phyloP scores from a whole-genome alignment of 2,113 vertebrate genomes.

The Pterocles orientalis region DNA sequence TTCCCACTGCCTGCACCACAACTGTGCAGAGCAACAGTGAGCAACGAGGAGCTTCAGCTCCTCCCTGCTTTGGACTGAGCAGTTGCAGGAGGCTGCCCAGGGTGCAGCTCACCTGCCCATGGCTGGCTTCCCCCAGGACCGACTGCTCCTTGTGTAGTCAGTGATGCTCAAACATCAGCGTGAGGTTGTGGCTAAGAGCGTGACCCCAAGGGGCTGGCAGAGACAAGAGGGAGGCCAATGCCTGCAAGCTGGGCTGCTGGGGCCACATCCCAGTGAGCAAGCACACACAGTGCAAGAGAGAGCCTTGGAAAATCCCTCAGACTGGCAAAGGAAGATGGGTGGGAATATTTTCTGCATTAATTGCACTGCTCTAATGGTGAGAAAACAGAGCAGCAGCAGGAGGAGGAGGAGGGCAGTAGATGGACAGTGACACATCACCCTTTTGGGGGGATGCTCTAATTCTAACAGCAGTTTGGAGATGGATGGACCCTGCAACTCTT shows the following conservation, averaged over 20 bases:
- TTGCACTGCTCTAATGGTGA: not conserved
- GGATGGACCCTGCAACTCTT: not conserved
- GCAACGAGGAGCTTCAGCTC: not conserved
- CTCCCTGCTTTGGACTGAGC: accelerated
- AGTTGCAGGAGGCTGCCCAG: not conserved
- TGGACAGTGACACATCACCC: accelerated
- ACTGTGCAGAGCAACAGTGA: not conserved
- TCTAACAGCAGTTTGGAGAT: not conserved
- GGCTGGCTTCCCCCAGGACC: not conserved
- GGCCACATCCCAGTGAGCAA: not conserved
- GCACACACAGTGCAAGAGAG: accelerated
- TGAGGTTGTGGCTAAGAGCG: accelerated
- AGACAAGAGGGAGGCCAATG: not conserved
- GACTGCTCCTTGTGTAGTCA: accelerated
- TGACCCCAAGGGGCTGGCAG: not conserved
- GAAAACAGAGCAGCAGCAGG: not conserved
- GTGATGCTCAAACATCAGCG: accelerated
- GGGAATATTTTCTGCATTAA: not conserved
- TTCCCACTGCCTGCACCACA: accelerated
- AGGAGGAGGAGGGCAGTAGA: not conserved
- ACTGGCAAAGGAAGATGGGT: not conserved
- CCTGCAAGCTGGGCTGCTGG: not conserved
- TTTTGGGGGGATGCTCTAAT: not conserved
- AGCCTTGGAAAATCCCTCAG: not conserved
- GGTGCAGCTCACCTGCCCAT: accelerated